Conservation (phyloP, 2,113 vertebrate genomes). For the Sinocyclocheilus rhinocerous region DNA sequence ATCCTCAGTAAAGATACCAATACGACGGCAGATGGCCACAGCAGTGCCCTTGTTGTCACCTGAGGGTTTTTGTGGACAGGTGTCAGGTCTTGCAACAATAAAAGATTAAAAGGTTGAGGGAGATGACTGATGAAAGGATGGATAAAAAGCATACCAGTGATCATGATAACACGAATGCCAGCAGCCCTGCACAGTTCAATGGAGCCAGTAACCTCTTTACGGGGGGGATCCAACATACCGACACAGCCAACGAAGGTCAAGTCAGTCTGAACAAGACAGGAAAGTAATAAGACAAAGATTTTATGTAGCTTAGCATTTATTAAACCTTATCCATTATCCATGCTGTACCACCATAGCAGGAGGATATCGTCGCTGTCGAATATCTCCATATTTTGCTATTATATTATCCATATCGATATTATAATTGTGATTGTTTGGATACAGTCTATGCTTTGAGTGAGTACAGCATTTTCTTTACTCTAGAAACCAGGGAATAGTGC, state of each 20-base stretch:
- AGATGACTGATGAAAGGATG: neutral
- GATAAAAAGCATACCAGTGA: conserved; percentile 70
- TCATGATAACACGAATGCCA: conserved; percentile 84
- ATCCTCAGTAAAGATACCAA: conserved; percentile 76
- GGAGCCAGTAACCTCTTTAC: conserved; percentile 88
- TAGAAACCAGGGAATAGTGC: neutral
- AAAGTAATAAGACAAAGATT: neutral
- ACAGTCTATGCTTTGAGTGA: neutral
- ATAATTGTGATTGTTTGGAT: neutral
- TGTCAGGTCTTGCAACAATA: neutral
- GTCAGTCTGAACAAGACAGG: conserved; percentile 68
- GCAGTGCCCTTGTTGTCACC: conserved; percentile 85
- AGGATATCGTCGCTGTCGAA: neutral
- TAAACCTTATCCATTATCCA: neutral
- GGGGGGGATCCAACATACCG: conserved; percentile 93
- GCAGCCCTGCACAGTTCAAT: conserved; percentile 80
- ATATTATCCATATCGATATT: neutral
- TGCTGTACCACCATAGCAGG: neutral
- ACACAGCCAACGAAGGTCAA: conserved; percentile 93
- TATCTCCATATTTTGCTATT: neutral
- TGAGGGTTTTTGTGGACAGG: conserved; percentile 55
- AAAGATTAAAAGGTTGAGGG: neutral
- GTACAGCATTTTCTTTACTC: neutral
- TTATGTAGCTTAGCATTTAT: neutral
- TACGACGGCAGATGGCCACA: conserved; percentile 80